Base-by-base conservation (phyloP, 2,113 vertebrate genomes). In the Anoura caudifer region DNA sequence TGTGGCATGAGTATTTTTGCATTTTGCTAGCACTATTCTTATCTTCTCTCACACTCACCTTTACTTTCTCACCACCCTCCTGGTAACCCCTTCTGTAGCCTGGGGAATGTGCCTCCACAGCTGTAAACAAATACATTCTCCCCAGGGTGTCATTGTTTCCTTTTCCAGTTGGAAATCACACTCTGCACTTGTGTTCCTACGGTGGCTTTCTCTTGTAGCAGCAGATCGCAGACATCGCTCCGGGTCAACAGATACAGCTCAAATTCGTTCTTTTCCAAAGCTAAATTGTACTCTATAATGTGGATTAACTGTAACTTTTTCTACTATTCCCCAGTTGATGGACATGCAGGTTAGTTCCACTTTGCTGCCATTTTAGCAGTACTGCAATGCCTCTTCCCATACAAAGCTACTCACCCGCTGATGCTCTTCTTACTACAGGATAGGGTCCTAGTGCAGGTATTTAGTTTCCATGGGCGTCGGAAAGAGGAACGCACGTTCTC, bases 301-400 rank as follows among this genome's bases (percentile, higher is more conserved):
- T 7, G 47, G 45, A 33, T 33, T 87, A 47, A 50, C 17, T 12
- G 38, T 24, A 36, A n/a, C 36, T 52, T 92, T 63, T 89, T 54
- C 36, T 38, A 1, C 54, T 75, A 22, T 14, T 76, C 38, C 24
- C 1, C 20, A 56, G 15, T 77, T 85, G 24, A 72, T 65, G 72
- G 17, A 31, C 17, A 33, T 70, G 70, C 59, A 15, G 11, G 1
- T 84, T 47, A 70, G 31, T 61, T 90, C 67, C 31, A 67, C 11
- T 26, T 77, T 92, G 45, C 47, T 84, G 26, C 80, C 19, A 31
- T 75, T 56, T 85, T 72, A 85, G 80, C 14, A 63, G 79, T 56
- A 59, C 16, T 67, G 26, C 2, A 86, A n/a, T 36, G 52, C 50
- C 15, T 7, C 33, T 54, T 87, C 81, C 59, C 43, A 65, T 10